phyloP scores from a whole-genome alignment of 1,140 invertebrate genomes.

The Aphelenchoides besseyi region DNA sequence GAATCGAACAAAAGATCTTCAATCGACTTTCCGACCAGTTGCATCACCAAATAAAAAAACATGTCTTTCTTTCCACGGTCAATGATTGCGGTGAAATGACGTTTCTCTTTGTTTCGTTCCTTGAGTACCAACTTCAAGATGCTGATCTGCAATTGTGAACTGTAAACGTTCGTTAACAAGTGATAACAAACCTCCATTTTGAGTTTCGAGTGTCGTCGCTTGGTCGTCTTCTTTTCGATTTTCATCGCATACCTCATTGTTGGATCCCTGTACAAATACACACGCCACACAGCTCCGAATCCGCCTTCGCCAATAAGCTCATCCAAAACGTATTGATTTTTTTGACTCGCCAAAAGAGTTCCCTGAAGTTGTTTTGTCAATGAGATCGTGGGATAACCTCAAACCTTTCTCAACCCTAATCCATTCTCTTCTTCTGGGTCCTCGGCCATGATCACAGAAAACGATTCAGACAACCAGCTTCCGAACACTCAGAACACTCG shows the following conservation, averaged over 20 bases:
- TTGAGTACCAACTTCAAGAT: conserved; percentile 46
- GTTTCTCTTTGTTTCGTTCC: conserved; percentile 14
- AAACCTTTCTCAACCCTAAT: too few relatives aligned
- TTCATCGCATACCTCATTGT: conserved; percentile 39
- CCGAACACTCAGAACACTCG: too few relatives aligned
- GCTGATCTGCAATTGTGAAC: conserved; percentile 33
- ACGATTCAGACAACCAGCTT: too few relatives aligned
- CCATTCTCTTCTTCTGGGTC: too few relatives aligned
- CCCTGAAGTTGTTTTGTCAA: too few relatives aligned
- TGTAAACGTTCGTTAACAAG: not conserved
- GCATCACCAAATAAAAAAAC: conserved; percentile 34
- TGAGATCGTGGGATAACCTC: too few relatives aligned
- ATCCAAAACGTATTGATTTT: not conserved
- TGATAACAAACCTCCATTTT: conserved; percentile 31
- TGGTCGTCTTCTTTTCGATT: conserved; percentile 34
- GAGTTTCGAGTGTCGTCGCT: conserved; percentile 31
- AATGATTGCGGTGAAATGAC: conserved; percentile 24
- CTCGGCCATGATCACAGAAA: too few relatives aligned
- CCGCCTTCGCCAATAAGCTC: not conserved
- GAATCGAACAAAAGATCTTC: conserved; percentile 34
- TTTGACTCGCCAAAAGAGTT: not conserved
- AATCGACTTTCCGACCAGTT: conserved; percentile 44
- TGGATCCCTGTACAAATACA: not conserved
- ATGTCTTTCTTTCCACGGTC: conserved; percentile 43
- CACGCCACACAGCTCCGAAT: not conserved